Evolutionary conservation across 2,888 invertebrate species (phyloP).

Genomic region (Oscheius sp.): DNA sequence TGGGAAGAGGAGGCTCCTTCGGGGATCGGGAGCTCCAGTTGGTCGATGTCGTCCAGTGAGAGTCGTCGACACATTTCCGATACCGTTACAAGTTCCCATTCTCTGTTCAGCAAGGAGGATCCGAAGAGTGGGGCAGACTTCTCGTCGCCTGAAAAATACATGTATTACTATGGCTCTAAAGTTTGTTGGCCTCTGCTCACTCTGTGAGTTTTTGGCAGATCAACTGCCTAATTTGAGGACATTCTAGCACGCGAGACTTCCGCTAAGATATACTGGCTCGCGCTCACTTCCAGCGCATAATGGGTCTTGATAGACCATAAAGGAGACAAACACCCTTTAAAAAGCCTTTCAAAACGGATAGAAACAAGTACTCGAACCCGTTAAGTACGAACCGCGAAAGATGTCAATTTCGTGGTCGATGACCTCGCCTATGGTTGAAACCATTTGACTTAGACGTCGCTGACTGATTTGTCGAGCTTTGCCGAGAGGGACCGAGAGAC

Average conservation of each 20-base stretch:
- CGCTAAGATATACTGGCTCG: constrained; percentile 7
- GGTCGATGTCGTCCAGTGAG: constrained; percentile 73
- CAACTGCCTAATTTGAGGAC: not conserved
- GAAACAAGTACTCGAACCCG: not conserved
- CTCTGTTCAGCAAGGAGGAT: constrained; percentile 67
- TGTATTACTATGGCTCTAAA: no score
- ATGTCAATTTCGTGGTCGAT: constrained; percentile 47
- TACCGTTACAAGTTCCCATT: constrained; percentile 76
- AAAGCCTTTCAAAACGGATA: not conserved
- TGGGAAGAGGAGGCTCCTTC: constrained; percentile 67
- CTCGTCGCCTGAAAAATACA: constrained; percentile 59
- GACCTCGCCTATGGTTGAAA: constrained; percentile 56
- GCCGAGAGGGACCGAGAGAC: constrained; percentile 56
- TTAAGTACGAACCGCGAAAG: constrained; percentile 21
- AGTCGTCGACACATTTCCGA: constrained; percentile 75
- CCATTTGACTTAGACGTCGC: constrained; percentile 59
- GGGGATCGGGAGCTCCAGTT: constrained; percentile 71
- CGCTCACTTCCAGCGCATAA: constrained; percentile 22
- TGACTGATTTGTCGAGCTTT: constrained; percentile 52
- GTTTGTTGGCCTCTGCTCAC: no score
- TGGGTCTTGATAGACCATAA: constrained; percentile 12
- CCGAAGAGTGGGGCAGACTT: constrained; percentile 58
- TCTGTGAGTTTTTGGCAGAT: not conserved
- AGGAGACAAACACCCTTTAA: constrained; percentile 8
- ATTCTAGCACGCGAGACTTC: constrained; percentile 27